Base-by-base conservation (phyloP, 2,797 vertebrate genomes). In the Diplodus sargus region DNA sequence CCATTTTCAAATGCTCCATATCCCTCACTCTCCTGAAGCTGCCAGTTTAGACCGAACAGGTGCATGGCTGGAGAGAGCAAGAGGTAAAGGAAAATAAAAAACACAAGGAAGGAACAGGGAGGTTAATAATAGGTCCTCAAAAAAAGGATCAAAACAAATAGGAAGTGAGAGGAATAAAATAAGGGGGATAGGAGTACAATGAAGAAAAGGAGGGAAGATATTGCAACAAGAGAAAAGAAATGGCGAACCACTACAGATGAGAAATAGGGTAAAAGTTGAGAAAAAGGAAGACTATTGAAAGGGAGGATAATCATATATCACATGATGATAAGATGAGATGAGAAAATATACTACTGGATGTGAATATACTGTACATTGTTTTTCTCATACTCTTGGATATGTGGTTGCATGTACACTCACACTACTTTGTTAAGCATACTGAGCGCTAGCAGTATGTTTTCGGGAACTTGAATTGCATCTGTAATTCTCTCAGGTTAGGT, bases 21-120 rank as follows among this genome's bases (percentile, higher is more conserved):
- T 79, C 96, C 96, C 87, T 99, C 98, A 17, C 95, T 96, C 90
- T 99, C 97, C 90, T 99, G 98, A 74, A 99, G 95, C 93, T 99
- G 98, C 98, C 98, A 99, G 95, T 99, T 99, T 83, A 99, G 95
- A 87, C 98, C 98, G 91, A 99, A 97, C 34, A 99, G 96, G 94
- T 99, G 97, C 98, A 99, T 99, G 68, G 97, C 98, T 99, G 78
- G 4, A 56, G 25, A 68, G 49, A 56, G 1, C 51, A 60, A 18
- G 20, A 54, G 15, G 18, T 6, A 60, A 68, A 45, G 43, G 16
- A 8, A 25, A 45, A 48, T 6, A 6, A 47, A 5, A 10, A 66
- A 5, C 65, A n/a, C 2, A 42, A 74, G 28, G 67, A 8, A 66
- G 1, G 5, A 45, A 30, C 58, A 54, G 15, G 23, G 49, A 48